Evolutionary conservation across 64 coral and sea anemone genomes (phyloP), one percentile per base, ranked within the genome.

Genomic region (Platygyra sinensis): DNA sequence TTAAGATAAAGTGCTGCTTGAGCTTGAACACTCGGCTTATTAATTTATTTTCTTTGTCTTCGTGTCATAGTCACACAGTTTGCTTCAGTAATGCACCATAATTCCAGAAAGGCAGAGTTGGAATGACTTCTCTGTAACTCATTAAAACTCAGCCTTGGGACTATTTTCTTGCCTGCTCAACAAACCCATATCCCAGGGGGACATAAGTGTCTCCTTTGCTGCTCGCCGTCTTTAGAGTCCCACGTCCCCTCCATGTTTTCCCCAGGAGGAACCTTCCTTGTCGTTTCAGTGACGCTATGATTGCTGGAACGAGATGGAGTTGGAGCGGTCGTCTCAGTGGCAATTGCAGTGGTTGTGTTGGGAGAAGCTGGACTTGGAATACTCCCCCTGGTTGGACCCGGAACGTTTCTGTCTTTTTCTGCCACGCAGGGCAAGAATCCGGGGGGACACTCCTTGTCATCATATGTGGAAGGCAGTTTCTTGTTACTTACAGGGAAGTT

Each of bases 111-210:
- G 13, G 52, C 52, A 55, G 10, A 55, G 2, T n/a, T 67, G 64
- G 2, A 4, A 69, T 25, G 65, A 54, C 52, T 38, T 36, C 15
- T 8, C 17, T 4, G 30, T 17, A 38, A 11, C 73, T 39, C 32
- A 18, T 75, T 31, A 54, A 54, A 54, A 2, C 10, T 75, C n/a
- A 20, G n/a, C 30, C 51, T 55, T 55, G 16, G 17, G 20, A 79
- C 1, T 54, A 24, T 50, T 27, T 39, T 14, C n/a, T 55, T 79
- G 42, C 42, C 42, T 52, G 8, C 42, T 24, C 24, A 51, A 29
- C 76, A 79, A 50, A 79, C 76, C 76, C 76, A 79, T 39, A 79
- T 79, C 20, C 76, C 76, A 5, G 51, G 46, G 8, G 51, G 76
- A 30, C 76, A 79, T 15, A 28, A 8, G 11, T 22, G 19, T 2